Evolutionary conservation across 2,113 vertebrate species (phyloP).

Genomic region (Mesoclemmys tuberculata): DNA sequence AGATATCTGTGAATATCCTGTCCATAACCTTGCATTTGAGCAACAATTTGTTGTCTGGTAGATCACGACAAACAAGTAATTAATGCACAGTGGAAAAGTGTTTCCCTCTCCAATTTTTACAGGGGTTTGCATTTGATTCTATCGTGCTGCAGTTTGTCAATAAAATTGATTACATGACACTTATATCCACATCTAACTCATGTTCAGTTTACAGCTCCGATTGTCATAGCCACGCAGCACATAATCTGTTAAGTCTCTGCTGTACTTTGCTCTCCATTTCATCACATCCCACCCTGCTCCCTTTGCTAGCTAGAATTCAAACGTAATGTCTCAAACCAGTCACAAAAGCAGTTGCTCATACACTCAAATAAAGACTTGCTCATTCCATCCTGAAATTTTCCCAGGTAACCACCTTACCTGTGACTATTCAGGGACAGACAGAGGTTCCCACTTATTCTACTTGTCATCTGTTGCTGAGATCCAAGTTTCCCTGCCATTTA

Average conservation of each 20-base stretch:
- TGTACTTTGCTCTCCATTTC: neutral
- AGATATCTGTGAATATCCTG: neutral
- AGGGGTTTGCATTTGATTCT: slow-evolving; percentile 7
- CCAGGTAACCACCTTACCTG: slow-evolving; percentile 67
- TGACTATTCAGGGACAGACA: slow-evolving; percentile 29
- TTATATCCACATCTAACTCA: neutral
- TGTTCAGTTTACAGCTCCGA: slow-evolving; percentile 38
- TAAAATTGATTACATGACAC: slow-evolving; percentile 18
- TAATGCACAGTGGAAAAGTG: neutral
- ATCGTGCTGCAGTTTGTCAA: neutral
- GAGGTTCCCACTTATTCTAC: neutral
- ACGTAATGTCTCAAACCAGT: neutral
- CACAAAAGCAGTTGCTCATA: slow-evolving; percentile 4
- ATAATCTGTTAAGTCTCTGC: slow-evolving; percentile 17
- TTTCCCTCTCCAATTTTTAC: slow-evolving; percentile 18
- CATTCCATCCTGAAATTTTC: neutral
- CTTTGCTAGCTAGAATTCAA: slow-evolving; percentile 22
- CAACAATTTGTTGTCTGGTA: neutral
- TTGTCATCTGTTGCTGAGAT: neutral
- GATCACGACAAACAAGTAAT: neutral
- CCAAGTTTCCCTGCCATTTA: neutral
- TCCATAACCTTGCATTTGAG: neutral
- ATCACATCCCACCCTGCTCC: neutral
- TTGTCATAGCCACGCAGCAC: neutral
- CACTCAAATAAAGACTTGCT: neutral